Evolutionary conservation across 1,140 invertebrate species (phyloP).

Genomic region (Temnothorax longispinosus): DNA sequence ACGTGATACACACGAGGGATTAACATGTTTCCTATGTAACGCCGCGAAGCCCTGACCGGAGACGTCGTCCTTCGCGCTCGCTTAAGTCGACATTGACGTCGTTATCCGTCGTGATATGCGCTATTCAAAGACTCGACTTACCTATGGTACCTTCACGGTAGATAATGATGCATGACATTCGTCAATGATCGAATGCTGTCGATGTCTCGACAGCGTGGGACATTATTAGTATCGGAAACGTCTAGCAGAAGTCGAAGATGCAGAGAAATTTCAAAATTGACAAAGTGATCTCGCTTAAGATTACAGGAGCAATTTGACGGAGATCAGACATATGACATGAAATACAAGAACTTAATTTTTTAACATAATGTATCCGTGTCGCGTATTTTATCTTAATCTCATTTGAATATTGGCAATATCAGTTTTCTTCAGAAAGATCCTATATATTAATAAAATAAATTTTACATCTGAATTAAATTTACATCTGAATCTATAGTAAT

Average conservation of each 20-base stretch:
- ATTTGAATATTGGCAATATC: background rate
- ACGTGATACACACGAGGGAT: slow-evolving; percentile 42
- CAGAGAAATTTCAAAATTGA: background rate
- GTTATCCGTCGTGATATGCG: slow-evolving; percentile 55
- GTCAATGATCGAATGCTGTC: background rate
- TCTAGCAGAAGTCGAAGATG: background rate
- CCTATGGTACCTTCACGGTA: too few species aligned
- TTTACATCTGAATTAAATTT: background rate
- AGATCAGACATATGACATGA: background rate
- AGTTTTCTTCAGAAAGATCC: background rate
- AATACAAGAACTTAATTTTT: background rate
- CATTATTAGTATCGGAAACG: background rate
- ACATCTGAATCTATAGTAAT: background rate
- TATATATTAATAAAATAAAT: background rate
- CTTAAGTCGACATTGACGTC: slow-evolving; percentile 59
- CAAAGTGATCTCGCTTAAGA: background rate
- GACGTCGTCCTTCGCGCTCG: slow-evolving; percentile 24
- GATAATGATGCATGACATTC: slow-evolving; percentile 43
- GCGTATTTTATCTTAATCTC: background rate
- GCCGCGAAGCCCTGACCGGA: slow-evolving; percentile 43
- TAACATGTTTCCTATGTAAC: slow-evolving; percentile 68
- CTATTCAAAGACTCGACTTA: background rate
- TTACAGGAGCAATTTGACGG: background rate
- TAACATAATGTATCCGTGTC: background rate
- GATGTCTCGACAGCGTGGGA: background rate